Evolutionary conservation across 2,113 vertebrate species (phyloP).

Genomic region (Sarotherodon lohbergeri): DNA sequence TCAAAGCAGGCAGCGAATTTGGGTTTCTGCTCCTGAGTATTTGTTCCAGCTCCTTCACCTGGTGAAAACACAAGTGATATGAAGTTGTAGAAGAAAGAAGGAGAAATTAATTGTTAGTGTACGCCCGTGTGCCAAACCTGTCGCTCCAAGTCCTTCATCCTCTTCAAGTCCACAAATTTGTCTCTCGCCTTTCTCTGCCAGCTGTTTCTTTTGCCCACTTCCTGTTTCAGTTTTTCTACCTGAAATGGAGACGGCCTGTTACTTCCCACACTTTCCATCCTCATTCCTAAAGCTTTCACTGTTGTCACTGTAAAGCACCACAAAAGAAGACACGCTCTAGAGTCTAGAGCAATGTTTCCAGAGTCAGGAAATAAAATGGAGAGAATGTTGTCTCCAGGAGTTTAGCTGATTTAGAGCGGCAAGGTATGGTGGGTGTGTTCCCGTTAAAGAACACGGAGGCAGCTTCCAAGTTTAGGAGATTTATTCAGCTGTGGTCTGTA

Average conservation of each 20-base stretch:
- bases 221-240: conserved; percentile 83
- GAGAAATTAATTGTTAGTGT: background rate
- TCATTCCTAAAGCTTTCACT: background rate
- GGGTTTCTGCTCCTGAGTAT: conserved; percentile 82
- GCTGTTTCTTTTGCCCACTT: conserved; percentile 68
- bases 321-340: background rate
- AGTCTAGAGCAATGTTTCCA: background rate
- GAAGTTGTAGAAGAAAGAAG: background rate
- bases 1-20: conserved; percentile 89
- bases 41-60: conserved; percentile 94
- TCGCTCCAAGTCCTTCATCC: conserved; percentile 84
- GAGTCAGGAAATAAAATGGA: too few relatives aligned
- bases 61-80: background rate
- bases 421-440: too few relatives aligned
- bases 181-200: conserved; percentile 76
- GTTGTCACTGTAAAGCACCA: background rate
- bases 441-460: too few relatives aligned
- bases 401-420: too few relatives aligned
- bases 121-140: conserved; percentile 68
- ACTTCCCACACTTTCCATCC: background rate
- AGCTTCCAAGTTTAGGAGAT: too few relatives aligned
- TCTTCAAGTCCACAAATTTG: conserved; percentile 78
- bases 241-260: conserved; percentile 24
- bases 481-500: too few relatives aligned
- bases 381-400: too few relatives aligned